A percentile compares a stretch with the other conserved stretches of the same genome.
These are phyloP conservation scores for Chaitophorus viminalis DNA, from an alignment of 2,888 invertebrate genomes.

Conservation along the genomic window DNA sequence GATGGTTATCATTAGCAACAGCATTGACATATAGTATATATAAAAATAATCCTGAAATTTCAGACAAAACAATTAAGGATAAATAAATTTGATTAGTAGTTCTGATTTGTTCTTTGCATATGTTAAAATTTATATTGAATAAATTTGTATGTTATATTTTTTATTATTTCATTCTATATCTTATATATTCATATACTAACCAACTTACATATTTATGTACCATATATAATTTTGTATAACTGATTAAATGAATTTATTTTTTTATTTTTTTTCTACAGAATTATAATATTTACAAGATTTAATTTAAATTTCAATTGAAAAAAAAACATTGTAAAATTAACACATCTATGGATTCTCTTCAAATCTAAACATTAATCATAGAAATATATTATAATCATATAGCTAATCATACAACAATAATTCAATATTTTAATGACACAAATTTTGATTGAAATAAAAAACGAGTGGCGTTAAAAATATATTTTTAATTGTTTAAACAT, in stretches of 20 bases:
- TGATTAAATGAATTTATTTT: too few relatives aligned
- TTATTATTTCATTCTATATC: neutral
- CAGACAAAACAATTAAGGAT: constrained; percentile 47
- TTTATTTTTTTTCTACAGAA: too few relatives aligned
- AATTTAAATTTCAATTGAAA: too few relatives aligned
- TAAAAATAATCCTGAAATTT: constrained; percentile 71
- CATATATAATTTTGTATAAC: too few relatives aligned
- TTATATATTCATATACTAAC: too few relatives aligned
- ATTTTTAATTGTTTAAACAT: constrained; percentile 40
- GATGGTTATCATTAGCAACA: constrained; percentile 78
- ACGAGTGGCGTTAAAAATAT: constrained; percentile 12
- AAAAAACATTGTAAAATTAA: too few relatives aligned
- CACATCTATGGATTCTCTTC: too few relatives aligned
- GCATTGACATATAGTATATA: constrained; percentile 76
- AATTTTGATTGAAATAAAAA: neutral
- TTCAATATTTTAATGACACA: neutral
- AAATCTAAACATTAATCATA: too few relatives aligned
- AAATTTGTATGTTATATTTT: neutral
- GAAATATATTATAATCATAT: neutral
- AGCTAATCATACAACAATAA: neutral
- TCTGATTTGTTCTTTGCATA: neutral
- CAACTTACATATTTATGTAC: too few relatives aligned
- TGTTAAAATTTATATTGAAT: neutral
- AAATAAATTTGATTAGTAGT: constrained; percentile 45
- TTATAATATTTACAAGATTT: too few relatives aligned